Conservation (phyloP, 1,140 invertebrate genomes). For the Sitophilus oryzae region DNA sequence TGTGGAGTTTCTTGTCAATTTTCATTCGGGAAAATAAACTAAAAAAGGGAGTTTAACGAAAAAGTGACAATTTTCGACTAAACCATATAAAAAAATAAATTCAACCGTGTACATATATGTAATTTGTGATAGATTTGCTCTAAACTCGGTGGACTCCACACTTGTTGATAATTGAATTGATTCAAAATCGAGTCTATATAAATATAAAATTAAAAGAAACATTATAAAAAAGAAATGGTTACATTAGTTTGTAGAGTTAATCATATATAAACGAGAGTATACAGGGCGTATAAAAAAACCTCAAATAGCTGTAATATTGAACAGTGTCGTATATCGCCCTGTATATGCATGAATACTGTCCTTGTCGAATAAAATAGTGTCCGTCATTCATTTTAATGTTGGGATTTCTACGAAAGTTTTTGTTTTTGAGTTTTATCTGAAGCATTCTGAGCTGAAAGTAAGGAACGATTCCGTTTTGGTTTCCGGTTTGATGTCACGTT, state of each 20-base stretch:
- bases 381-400: slow-evolving; percentile 15
- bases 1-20: background rate
- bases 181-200: too few species aligned
- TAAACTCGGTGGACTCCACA: background rate
- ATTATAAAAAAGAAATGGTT: background rate
- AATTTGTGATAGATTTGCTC: background rate
- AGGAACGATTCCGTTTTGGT: slow-evolving; percentile 16
- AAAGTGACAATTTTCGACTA: background rate
- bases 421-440: slow-evolving; percentile 8
- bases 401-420: slow-evolving; percentile 15
- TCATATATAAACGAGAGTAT: background rate
- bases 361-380: slow-evolving; percentile 17
- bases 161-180: too few species aligned
- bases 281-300: background rate
- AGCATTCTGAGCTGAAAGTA: background rate
- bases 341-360: slow-evolving; percentile 11
- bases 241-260: background rate
- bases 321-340: background rate
- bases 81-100: background rate
- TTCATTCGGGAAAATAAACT: background rate
- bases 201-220: too few species aligned
- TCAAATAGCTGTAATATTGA: background rate
- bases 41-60: background rate
- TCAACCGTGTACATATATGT: background rate
- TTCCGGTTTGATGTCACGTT: slow-evolving; percentile 29